Conservation (phyloP, 2,113 vertebrate species). For the Cottus gobio region DNA sequence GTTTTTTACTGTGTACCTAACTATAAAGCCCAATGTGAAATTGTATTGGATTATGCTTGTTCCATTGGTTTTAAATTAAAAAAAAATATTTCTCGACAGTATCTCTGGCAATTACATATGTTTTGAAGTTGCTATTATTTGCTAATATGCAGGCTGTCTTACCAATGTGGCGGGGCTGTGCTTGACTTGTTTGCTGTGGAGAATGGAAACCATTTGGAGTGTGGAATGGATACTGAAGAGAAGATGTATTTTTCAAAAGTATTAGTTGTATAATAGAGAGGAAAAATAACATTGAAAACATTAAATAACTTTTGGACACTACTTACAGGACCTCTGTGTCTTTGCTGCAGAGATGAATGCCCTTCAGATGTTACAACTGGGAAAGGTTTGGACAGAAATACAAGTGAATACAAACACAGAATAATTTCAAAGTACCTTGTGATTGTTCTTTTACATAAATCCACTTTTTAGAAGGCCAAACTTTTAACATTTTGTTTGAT, state of each 20-base stretch:
- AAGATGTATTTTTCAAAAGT: neutral
- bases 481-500: neutral
- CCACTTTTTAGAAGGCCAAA: neutral
- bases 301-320: neutral
- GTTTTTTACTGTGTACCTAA: neutral
- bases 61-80: neutral
- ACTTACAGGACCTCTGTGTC: constrained; percentile 52
- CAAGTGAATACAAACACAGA: neutral
- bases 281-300: neutral
- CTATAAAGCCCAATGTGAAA: neutral
- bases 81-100: neutral
- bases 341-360: constrained; percentile 18
- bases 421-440: neutral
- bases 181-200: constrained; percentile 1
- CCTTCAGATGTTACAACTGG: constrained; percentile 18
- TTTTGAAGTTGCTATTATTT: neutral
- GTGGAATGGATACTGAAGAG: neutral
- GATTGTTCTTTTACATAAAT: neutral
- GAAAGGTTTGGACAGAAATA: neutral
- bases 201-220: neutral
- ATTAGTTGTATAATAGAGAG: constrained; percentile 1
- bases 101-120: neutral
- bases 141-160: constrained; percentile 16
- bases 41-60: neutral
- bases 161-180: constrained; percentile 5